Evolutionary conservation across 2,797 vertebrate genomes (phyloP).

Genomic region (Psittacula derbiana): DNA sequence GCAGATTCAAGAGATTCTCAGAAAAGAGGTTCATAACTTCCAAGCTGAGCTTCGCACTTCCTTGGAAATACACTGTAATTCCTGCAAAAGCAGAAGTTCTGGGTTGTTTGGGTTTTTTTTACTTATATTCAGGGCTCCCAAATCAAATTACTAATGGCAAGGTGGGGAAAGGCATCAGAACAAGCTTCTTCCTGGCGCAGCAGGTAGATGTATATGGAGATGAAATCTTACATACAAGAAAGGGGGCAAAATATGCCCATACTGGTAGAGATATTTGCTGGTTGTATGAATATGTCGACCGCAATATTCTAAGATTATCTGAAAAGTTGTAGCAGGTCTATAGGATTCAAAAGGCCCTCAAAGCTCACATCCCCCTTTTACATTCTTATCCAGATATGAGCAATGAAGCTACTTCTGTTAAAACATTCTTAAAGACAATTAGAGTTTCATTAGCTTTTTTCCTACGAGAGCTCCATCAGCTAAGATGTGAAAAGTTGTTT

Average conservation of each 20-base stretch:
- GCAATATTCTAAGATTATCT: background rate
- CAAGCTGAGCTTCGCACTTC: background rate
- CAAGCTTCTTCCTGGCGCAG: background rate
- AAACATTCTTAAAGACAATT: background rate
- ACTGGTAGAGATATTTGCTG: background rate
- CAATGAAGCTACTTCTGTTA: background rate
- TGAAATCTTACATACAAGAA: background rate
- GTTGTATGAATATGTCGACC: background rate
- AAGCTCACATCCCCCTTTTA: background rate
- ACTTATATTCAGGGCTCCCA: background rate
- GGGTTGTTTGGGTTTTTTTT: rapidly evolving
- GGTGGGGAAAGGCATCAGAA: background rate
- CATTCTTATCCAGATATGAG: background rate
- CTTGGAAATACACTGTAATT: background rate
- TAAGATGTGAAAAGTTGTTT: background rate
- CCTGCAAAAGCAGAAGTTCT: background rate
- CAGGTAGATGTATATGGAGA: background rate
- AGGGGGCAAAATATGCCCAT: background rate
- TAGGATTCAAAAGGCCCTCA: background rate
- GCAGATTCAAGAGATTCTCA: background rate
- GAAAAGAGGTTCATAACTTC: background rate
- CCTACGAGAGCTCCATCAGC: background rate
- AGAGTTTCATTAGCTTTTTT: background rate
- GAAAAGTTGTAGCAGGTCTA: background rate
- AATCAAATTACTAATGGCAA: background rate